Percentiles rank a stretch among this genome's conserved stretches.
These are phyloP conservation scores for Phalangium opilio DNA, from an alignment of 2,888 invertebrate species.

Conservation along the genomic window DNA sequence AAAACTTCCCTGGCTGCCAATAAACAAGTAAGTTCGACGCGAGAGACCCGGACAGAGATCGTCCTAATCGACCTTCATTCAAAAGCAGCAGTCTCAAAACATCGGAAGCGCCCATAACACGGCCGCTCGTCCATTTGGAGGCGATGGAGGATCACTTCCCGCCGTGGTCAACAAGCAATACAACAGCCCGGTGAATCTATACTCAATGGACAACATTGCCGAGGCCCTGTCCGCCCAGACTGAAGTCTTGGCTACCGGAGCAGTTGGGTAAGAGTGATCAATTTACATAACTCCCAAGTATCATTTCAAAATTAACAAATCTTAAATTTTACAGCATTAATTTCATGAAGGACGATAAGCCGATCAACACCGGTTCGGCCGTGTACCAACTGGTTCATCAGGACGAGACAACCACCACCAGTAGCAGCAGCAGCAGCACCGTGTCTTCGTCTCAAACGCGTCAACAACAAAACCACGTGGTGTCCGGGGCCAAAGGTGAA, in stretches of 20 bases:
- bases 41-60: background rate
- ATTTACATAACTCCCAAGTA: too few relatives aligned
- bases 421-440: too few relatives aligned
- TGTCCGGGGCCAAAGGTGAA: constrained; percentile 3
- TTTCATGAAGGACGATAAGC: constrained; percentile 76
- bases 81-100: constrained; percentile 7
- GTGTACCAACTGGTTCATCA: constrained; percentile 27
- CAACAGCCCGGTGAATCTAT: constrained; percentile 85
- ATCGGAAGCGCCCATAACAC: constrained; percentile 17
- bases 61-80: background rate
- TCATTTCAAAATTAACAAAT: too few relatives aligned
- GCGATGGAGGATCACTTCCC: constrained; percentile 49
- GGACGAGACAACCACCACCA: constrained; percentile 16
- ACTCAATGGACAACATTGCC: constrained; percentile 86
- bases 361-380: constrained; percentile 25
- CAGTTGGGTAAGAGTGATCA: constrained; percentile 57
- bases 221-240: constrained; percentile 85
- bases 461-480: background rate
- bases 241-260: constrained; percentile 79
- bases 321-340: constrained; percentile 74
- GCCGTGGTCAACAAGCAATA: constrained; percentile 60
- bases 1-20: constrained; percentile 58
- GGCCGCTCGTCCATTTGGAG: constrained; percentile 8
- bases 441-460: background rate
- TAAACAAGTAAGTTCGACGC: constrained; percentile 9